phyloP scores from a whole-genome alignment of 2,888 invertebrate species.

The Aproaerema taeniolella region DNA sequence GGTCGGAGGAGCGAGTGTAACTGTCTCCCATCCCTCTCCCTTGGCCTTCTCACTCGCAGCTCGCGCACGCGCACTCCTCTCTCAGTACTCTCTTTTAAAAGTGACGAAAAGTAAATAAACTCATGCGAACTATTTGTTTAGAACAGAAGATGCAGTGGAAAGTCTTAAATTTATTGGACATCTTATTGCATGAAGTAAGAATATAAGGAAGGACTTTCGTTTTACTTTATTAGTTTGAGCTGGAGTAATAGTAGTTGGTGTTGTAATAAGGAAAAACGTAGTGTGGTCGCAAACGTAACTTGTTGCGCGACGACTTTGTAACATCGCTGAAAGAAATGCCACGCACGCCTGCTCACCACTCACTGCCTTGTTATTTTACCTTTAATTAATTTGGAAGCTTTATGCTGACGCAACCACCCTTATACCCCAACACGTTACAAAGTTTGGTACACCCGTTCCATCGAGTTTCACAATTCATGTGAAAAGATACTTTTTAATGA shows the following conservation, averaged over 20 bases:
- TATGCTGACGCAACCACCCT: conserved; percentile 10
- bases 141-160: conserved; percentile 44
- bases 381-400: conserved; percentile 43
- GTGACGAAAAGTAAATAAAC: conserved; percentile 73
- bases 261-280: conserved; percentile 33
- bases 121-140: conserved; percentile 60
- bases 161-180: conserved; percentile 21
- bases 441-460: too few species aligned
- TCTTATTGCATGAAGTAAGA: neutral
- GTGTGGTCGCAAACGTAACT: conserved; percentile 55
- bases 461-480: too few species aligned
- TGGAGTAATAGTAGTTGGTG: conserved; percentile 6
- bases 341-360: conserved; percentile 65
- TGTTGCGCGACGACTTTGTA: conserved; percentile 69
- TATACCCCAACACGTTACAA: too few species aligned
- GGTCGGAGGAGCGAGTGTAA: conserved; percentile 70
- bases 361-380: conserved; percentile 47
- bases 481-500: too few species aligned
- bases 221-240: too few species aligned
- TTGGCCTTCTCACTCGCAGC: conserved; percentile 47
- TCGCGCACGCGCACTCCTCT: conserved; percentile 55
- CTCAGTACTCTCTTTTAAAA: conserved; percentile 60
- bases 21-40: conserved; percentile 54
- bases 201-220: neutral
- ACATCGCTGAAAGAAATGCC: conserved; percentile 61